Evolutionary conservation across 2,113 vertebrate species (phyloP).

Genomic region (Macquaria australasica): DNA sequence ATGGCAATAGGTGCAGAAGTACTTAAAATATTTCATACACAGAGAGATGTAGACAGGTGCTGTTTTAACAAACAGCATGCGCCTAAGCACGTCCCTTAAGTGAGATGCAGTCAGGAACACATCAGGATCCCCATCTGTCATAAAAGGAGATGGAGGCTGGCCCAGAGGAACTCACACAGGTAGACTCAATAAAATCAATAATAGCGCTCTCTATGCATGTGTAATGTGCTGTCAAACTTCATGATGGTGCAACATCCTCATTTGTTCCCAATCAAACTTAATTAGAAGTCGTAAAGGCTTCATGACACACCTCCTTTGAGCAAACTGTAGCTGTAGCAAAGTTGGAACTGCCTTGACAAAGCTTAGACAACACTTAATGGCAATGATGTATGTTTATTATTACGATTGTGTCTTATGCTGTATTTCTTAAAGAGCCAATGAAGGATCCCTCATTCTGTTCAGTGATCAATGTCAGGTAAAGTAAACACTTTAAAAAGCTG

Average conservation of each 20-base stretch:
- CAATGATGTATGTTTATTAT: constrained; percentile 2
- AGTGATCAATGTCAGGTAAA: not conserved
- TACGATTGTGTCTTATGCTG: not conserved
- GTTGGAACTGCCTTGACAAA: not conserved
- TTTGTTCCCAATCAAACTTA: constrained; percentile 58
- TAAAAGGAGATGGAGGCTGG: constrained; percentile 48
- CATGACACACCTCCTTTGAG: constrained; percentile 17
- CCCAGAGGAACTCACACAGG: constrained; percentile 58
- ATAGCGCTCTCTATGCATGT: constrained; percentile 42
- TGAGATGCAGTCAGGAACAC: constrained; percentile 67
- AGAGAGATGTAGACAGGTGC: constrained; percentile 58
- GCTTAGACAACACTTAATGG: not conserved
- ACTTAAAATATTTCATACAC: constrained; percentile 51
- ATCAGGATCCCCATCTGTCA: constrained; percentile 72
- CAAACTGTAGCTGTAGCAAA: constrained; percentile 3
- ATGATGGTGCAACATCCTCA: constrained; percentile 34
- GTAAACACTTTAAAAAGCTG: constrained; percentile 16
- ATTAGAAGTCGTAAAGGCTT: constrained; percentile 51
- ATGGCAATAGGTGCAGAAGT: constrained; percentile 18
- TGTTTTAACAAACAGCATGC: constrained; percentile 66
- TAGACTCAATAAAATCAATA: constrained; percentile 59
- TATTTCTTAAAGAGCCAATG: not conserved
- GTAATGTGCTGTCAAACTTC: constrained; percentile 48
- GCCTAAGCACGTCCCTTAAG: constrained; percentile 60
- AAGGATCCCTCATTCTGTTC: not conserved